Conservation (phyloP, 2,797 vertebrate species). For the Crenuchus spilurus region DNA sequence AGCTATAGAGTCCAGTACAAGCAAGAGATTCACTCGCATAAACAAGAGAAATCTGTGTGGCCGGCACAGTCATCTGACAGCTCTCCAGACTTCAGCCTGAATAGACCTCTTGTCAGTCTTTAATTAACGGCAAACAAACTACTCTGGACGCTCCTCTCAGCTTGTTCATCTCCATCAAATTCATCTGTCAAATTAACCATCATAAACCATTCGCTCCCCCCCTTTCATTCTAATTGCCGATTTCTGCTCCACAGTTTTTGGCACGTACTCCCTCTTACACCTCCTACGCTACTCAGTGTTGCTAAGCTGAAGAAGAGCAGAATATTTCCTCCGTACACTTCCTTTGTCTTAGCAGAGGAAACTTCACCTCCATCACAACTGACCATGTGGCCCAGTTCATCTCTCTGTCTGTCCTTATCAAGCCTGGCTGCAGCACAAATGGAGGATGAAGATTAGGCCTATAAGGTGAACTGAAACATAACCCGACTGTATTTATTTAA, state of each 20-base stretch:
- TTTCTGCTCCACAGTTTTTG: conserved; percentile 41
- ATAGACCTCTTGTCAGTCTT: conserved; percentile 34
- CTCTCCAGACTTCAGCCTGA: conserved; percentile 34
- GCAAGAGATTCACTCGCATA: conserved; percentile 32
- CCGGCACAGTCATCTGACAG: conserved; percentile 36
- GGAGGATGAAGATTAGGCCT: conserved; percentile 18
- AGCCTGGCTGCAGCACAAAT: conserved; percentile 14
- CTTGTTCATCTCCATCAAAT: conserved; percentile 36
- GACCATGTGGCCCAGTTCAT: background rate
- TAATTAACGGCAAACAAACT: conserved; percentile 49
- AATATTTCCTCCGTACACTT: conserved; percentile 53
- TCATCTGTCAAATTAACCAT: conserved; percentile 44
- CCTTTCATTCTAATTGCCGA: conserved; percentile 28
- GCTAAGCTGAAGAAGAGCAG: conserved; percentile 53
- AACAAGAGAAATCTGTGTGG: conserved; percentile 47
- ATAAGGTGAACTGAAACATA: conserved; percentile 18
- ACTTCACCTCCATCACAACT: conserved; percentile 24
- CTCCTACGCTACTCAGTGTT: conserved; percentile 51
- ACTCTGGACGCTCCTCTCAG: conserved; percentile 7
- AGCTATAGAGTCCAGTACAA: conserved; percentile 31
- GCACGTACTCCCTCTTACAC: conserved; percentile 41
- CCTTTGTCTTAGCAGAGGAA: conserved; percentile 53
- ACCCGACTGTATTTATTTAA: conserved; percentile 34
- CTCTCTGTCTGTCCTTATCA: conserved; percentile 15
- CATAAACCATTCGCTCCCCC: conserved; percentile 16